A percentile compares a stretch with the other conserved stretches of the same genome.
phyloP scores from a whole-genome alignment of 2,888 invertebrate genomes.

The Polyommatus iphigenia region DNA sequence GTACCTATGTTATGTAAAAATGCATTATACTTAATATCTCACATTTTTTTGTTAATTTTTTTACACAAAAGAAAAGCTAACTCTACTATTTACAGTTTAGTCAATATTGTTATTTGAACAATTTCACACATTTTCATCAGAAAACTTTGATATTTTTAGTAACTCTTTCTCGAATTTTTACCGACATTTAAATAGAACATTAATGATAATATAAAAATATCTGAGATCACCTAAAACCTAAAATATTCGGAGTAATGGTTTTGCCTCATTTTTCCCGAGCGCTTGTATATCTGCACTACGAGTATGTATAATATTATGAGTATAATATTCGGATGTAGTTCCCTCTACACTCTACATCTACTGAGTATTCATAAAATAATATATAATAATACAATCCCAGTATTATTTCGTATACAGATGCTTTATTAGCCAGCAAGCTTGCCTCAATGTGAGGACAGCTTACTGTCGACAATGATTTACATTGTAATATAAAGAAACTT shows the following conservation, averaged over 20 bases:
- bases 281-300: neutral
- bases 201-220: neutral
- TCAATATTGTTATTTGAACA: neutral
- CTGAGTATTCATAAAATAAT: neutral
- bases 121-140: neutral
- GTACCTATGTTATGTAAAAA: neutral
- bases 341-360: neutral
- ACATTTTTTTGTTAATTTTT: conserved; percentile 1
- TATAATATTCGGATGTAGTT: neutral
- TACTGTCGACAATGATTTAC: neutral
- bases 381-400: neutral
- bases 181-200: neutral
- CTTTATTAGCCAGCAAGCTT: neutral
- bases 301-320: neutral
- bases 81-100: conserved; percentile 3
- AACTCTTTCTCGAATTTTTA: neutral
- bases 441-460: neutral
- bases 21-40: neutral
- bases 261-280: neutral
- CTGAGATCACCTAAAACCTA: conserved; percentile 11
- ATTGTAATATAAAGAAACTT: neutral
- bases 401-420: neutral
- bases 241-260: neutral
- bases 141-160: neutral
- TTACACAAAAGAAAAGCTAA: neutral